Evolutionary conservation across 2,888 invertebrate genomes (phyloP), one percentile per base, ranked within the genome.

Genomic region (Nemotelus pantherinus): DNA sequence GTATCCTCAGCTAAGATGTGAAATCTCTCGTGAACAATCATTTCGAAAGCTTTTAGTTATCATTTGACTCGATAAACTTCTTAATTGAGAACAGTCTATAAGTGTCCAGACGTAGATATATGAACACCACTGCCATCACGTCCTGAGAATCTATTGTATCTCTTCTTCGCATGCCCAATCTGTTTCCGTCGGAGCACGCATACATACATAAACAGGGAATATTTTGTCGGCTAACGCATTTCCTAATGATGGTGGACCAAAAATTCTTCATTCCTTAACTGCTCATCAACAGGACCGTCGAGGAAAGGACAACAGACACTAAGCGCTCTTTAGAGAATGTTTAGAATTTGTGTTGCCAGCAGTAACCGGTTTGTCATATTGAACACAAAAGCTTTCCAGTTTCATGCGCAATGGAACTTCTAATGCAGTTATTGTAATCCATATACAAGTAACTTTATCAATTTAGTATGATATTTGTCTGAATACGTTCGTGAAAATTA

Each of bases 281-380:
- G 43, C 57, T 71, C 71, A 55, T 71, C 71, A 71, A 41, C 71
- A 55, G 44, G 10, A 44, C 41, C 71, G 57, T 55, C 71, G 57
- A 55, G 41, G 43, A 53, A 9, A 53, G 41, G 71, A 43, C 39
- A 71, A 71, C 44, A 71, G 63, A 44, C 71, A 55, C n/a, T 39
- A 45, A 45, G 48, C 57, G 44, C 25, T 71, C 71, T 43, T 53
- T 71, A 7, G 7, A 9, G 43, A 45, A 65, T 65, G 45, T n/a
- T 65, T 43, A 4, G 7, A 57, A 3, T 5, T 53, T 41, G 55
- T 71, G 55, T 57, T 71, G 71, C 71, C 39, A 43, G 6, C 10
- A 10, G 58, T 7, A 53, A 1, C 1, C 10, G 6, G 53, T 53
- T 7, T 53, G 53, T 53, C 6, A 10, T 53, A 6, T 53, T 53